Evolutionary conservation across 2,113 vertebrate species (phyloP).

Genomic region (Strigops habroptila): DNA sequence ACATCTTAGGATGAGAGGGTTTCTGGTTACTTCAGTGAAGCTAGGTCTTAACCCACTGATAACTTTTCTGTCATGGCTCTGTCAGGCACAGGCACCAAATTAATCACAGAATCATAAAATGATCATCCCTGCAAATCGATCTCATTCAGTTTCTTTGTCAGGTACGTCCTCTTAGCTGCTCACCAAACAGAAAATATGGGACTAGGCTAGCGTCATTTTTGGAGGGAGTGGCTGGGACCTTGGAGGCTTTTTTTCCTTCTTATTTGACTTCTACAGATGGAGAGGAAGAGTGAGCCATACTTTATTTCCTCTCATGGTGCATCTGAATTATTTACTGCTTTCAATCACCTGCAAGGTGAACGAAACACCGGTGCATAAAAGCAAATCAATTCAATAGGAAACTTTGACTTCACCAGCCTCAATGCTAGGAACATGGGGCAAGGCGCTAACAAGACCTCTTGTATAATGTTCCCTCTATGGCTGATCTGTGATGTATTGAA

Average conservation of each 20-base stretch:
- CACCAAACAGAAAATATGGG: background rate
- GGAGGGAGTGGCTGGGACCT: background rate
- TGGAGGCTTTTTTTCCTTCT: background rate
- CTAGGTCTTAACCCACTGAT: background rate
- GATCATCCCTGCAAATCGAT: background rate
- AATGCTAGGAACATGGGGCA: background rate
- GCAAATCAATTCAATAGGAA: background rate
- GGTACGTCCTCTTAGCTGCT: background rate
- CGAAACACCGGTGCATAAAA: background rate
- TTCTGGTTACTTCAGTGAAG: background rate
- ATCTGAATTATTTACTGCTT: background rate
- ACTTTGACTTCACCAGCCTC: background rate
- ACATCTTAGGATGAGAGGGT: background rate
- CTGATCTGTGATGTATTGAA: background rate
- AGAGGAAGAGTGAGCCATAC: background rate
- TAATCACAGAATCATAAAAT: background rate
- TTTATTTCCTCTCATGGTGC: background rate
- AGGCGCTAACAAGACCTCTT: background rate
- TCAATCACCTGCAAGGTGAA: background rate
- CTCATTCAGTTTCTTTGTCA: background rate
- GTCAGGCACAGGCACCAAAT: background rate
- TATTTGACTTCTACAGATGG: background rate
- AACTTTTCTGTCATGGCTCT: background rate
- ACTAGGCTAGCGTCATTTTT: background rate
- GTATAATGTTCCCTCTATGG: background rate